Evolutionary conservation across 2,888 invertebrate species (phyloP), one percentile per base, ranked within the genome.

Genomic region (Myopa tessellatipennis): DNA sequence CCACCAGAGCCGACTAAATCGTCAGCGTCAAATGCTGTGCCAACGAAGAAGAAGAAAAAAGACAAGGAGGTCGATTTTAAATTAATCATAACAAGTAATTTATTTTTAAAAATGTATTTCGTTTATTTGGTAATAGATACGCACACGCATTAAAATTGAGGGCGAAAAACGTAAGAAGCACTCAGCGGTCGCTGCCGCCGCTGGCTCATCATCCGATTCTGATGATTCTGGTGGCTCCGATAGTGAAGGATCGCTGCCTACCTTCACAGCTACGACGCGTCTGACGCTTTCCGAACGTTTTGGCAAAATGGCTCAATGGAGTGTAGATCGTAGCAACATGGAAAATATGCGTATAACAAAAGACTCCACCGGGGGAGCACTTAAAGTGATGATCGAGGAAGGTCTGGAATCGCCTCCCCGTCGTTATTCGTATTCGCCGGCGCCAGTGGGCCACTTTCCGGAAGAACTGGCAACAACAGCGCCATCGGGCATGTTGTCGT

Each of bases 241-340:
- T 81, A 89, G 89, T 82, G 89, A 89, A 77, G 85, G 85, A 36
- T 92, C 92, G 5, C 87, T 91, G 60, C 92, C 92, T 0, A 92
- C 93, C 36, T 92, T 92, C 72, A 93, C 91, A 38, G 91, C 91
- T 5, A 91, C 92, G 2, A 92, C 92, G 58, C 89, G 93, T 78
- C 90, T 96, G 85, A 96, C 96, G 0, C 90, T 96, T 16, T 96
- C 96, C 0, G 96, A 96, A 89, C 91, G 95, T 36, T 96, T 96
- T 89, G 96, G 96, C 80, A 96, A 96, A 91, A 95, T 96, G 93
- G 96, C 96, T 36, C 96, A 96, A 86, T 96, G 96, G 95, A 95
- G 95, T 79, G 94, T 95, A 4, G 96, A 96, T 88, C 91, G 96
- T 14, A 92, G 92, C 18, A 94, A 95, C 74, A 93, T 96, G 86